A percentile compares a stretch with the other conserved stretches of the same genome.
Evolutionary conservation across 2,113 vertebrate genomes (phyloP).

Genomic region (Suricata suricatta): DNA sequence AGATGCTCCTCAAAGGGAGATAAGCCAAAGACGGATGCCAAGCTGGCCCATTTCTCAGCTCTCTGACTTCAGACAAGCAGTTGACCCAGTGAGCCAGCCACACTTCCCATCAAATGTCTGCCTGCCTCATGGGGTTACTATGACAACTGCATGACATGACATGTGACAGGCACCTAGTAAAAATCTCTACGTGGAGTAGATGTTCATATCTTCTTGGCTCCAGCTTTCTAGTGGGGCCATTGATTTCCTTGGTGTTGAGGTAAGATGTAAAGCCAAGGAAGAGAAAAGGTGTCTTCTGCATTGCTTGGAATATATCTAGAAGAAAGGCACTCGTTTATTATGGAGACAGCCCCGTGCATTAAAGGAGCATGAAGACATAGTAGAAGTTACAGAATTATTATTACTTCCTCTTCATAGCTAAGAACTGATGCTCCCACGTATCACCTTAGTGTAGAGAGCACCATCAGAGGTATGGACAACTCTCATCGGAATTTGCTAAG

Average conservation of each 20-base stretch:
- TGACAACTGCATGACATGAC: background rate
- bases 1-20: background rate
- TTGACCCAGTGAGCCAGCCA: background rate
- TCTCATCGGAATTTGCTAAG: background rate
- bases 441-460: background rate
- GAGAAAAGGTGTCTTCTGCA: background rate
- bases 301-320: background rate
- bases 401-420: background rate
- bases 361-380: background rate
- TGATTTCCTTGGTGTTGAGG: background rate
- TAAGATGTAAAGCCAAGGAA: background rate
- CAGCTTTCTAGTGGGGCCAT: background rate
- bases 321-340: background rate
- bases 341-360: background rate
- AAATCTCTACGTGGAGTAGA: rapidly evolving
- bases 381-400: background rate
- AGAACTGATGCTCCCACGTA: rapidly evolving
- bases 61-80: background rate
- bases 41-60: rapidly evolving
- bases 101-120: background rate
- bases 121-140: background rate
- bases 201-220: background rate
- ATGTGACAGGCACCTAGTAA: background rate
- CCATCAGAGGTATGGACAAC: rapidly evolving
- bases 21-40: background rate